phyloP scores from a whole-genome alignment of 2,888 invertebrate species.

The Ferdinandea cuprea region DNA sequence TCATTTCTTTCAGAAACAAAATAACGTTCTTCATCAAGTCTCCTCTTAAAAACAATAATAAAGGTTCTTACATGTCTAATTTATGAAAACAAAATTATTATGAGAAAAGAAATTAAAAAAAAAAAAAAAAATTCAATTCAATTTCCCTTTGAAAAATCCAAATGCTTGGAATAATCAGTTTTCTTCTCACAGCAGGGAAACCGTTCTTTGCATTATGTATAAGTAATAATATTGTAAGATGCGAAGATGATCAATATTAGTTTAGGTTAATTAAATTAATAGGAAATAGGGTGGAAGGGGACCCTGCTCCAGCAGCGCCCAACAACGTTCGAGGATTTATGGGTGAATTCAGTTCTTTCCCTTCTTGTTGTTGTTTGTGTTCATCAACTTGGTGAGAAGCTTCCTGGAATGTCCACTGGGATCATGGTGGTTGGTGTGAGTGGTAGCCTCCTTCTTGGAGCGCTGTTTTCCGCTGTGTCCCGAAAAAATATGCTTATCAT shows the following conservation, averaged over 20 bases:
- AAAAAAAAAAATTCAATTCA: constrained; percentile 31
- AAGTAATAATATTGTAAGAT: constrained; percentile 21
- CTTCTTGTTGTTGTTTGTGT: constrained; percentile 92
- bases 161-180: constrained; percentile 1
- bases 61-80: constrained; percentile 46
- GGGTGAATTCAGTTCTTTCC: constrained; percentile 72
- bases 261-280: constrained; percentile 36
- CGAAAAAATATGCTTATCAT: constrained; percentile 94
- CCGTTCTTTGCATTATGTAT: constrained; percentile 3
- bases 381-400: constrained; percentile 92
- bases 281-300: constrained; percentile 23
- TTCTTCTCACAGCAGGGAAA: constrained; percentile 24
- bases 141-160: constrained; percentile 23
- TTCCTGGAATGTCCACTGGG: constrained; percentile 97
- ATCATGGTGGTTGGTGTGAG: constrained; percentile 95
- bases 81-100: constrained; percentile 26
- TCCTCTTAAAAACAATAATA: constrained; percentile 53
- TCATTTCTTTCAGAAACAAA: constrained; percentile 70
- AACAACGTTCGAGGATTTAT: neutral
- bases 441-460: constrained; percentile 93
- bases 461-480: constrained; percentile 96
- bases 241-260: constrained; percentile 28
- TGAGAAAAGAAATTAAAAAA: neutral
- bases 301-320: constrained; percentile 37
- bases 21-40: constrained; percentile 45